A percentile compares a stretch with the other conserved stretches of the same genome.
These are phyloP conservation scores for Uropsilus gracilis DNA, from an alignment of 2,113 vertebrate genomes.

Conservation along the genomic window DNA sequence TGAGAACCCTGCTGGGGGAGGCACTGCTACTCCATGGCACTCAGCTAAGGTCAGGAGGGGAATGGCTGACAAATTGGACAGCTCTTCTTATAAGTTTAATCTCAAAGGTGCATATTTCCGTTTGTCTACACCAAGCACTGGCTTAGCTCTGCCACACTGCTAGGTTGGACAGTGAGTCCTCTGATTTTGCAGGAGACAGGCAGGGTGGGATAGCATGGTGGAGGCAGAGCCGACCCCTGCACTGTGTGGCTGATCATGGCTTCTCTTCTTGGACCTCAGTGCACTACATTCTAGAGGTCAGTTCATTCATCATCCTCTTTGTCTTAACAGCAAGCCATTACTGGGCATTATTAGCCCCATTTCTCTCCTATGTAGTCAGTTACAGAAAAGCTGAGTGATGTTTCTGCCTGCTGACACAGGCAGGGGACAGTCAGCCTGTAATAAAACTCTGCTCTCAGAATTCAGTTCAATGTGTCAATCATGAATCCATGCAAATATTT, in stretches of 20 bases:
- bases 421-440: neutral
- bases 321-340: neutral
- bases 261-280: neutral
- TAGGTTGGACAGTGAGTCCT: neutral
- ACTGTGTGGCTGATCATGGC: neutral
- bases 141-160: neutral
- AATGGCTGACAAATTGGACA: constrained; percentile 10
- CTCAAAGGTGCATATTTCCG: neutral
- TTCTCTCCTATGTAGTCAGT: neutral
- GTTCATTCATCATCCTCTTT: neutral
- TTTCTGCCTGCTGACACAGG: neutral
- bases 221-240: neutral
- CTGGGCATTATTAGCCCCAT: neutral
- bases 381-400: neutral
- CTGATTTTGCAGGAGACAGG: neutral
- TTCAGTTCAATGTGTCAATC: neutral
- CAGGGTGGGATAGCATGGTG: neutral
- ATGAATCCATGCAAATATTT: neutral
- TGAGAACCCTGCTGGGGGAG: neutral
- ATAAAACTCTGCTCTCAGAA: neutral
- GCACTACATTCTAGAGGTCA: neutral
- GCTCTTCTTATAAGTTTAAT: constrained; percentile 42
- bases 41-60: constrained; percentile 35
- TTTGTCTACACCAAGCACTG: neutral
- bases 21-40: neutral